Evolutionary conservation across 2,888 invertebrate species (phyloP), one percentile per base, ranked within the genome.

Genomic region (Ectemnius lituratus): DNA sequence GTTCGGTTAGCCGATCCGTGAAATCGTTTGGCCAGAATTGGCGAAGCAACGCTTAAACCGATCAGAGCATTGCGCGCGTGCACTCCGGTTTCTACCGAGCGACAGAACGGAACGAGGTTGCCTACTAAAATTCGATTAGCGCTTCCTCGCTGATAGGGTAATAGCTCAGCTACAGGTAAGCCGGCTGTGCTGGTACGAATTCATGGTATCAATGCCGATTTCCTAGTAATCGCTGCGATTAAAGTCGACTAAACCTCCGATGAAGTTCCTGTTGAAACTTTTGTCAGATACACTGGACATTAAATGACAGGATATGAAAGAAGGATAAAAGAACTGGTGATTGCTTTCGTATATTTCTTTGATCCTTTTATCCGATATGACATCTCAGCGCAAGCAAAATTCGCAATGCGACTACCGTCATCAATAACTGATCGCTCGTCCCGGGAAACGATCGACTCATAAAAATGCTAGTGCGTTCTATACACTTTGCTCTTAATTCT

Each of bases 101-200:
- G 52, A 60, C 70, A 49, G 70, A 71, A 67, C 60, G 70, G 62
- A 62, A 75, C 60, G 67, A 61, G 58, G 18, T 13, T 62, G 67
- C 63, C 67, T 62, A 57, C 64, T 62, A 70, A 60, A 73, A 82
- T 78, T 82, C 76, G 75, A 82, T 82, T 81, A 81, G 67, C 76
- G 77, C 77, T 73, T 81, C 73, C 70, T 62, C 65, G 72, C 63
- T 69, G 80, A 73, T 62, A 75, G 63, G 66, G 58, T 71, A 61
- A 69, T 76, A 76, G 75, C 80, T 80, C 74, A 76, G 73, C 70
- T 73, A 61, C 69, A 60, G 63, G 45, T 49, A 47, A 8, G 13
- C 49, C 28, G 49, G 57, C n/a, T 6, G 37, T 61, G 47, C 59
- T 27, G 37, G 60, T 45, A 60, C 61, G 52, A 66, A 70, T 8